These are phyloP conservation scores for Drosophila eugracilis DNA, from an alignment of 1,140 invertebrate genomes.

Conservation along the genomic window DNA sequence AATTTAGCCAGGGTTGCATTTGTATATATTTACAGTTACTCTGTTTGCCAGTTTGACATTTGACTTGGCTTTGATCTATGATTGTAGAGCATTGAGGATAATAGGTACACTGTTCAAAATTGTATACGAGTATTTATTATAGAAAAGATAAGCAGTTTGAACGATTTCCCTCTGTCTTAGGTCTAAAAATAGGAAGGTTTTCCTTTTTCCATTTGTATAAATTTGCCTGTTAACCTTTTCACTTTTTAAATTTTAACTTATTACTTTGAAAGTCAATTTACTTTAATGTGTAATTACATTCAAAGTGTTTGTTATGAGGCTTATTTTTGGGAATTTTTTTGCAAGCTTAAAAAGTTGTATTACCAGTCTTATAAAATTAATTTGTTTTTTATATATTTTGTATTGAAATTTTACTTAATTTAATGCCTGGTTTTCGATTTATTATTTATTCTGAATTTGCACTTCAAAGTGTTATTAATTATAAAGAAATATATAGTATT, in stretches of 20 bases:
- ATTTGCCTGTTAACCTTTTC: too few relatives aligned
- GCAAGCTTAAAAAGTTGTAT: slow-evolving; percentile 1
- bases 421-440: neutral
- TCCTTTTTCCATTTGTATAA: too few relatives aligned
- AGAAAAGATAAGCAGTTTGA: neutral
- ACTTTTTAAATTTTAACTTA: too few relatives aligned
- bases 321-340: neutral
- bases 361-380: neutral
- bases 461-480: neutral
- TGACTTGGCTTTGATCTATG: slow-evolving; percentile 30
- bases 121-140: too few relatives aligned
- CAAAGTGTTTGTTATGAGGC: too few relatives aligned
- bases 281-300: too few relatives aligned
- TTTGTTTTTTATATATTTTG: neutral
- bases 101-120: slow-evolving; percentile 8
- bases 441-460: neutral
- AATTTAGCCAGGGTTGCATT: slow-evolving; percentile 16
- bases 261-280: too few relatives aligned
- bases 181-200: too few relatives aligned
- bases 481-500: too few relatives aligned
- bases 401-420: neutral
- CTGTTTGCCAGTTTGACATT: slow-evolving; percentile 6
- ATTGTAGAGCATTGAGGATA: neutral
- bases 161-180: too few relatives aligned
- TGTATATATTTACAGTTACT: neutral